A percentile compares a stretch with the other conserved stretches of the same genome.
These are phyloP conservation scores for Mechanitis messenoides DNA, from an alignment of 2,888 invertebrate species.

Conservation along the genomic window DNA sequence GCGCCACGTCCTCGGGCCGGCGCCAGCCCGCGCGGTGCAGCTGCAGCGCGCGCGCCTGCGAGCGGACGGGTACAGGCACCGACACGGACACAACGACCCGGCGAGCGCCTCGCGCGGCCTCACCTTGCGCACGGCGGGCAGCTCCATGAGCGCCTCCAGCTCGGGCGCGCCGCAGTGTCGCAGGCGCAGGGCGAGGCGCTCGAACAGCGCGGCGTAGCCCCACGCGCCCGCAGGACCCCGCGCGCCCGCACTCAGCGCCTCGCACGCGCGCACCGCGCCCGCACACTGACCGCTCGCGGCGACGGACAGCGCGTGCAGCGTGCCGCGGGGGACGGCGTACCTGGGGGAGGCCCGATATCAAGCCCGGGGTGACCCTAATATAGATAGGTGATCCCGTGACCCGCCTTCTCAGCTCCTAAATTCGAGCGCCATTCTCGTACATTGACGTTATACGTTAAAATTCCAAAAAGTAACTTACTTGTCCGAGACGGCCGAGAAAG, in stretches of 20 bases:
- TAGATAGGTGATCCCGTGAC: too few relatives aligned
- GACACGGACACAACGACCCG: too few relatives aligned
- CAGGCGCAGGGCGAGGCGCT: slow-evolving; percentile 83
- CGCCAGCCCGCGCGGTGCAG: slow-evolving; percentile 89
- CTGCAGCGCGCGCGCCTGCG: slow-evolving; percentile 88
- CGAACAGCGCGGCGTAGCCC: slow-evolving; percentile 86
- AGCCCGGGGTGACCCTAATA: too few relatives aligned
- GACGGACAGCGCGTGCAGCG: slow-evolving; percentile 84
- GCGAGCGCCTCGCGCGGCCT: neutral
- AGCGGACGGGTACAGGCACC: neutral
- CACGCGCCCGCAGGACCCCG: slow-evolving; percentile 78
- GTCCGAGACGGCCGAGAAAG: slow-evolving; percentile 81
- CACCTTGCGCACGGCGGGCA: slow-evolving; percentile 89
- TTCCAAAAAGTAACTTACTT: slow-evolving; percentile 55
- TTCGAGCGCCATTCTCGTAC: too few relatives aligned
- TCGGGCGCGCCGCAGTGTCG: slow-evolving; percentile 89
- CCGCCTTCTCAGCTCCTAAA: too few relatives aligned
- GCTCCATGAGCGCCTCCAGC: slow-evolving; percentile 87
- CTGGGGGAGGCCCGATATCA: too few relatives aligned
- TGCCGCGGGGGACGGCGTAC: slow-evolving; percentile 84
- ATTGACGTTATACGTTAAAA: too few relatives aligned
- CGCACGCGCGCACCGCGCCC: slow-evolving; percentile 87
- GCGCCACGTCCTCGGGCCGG: slow-evolving; percentile 85
- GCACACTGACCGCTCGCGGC: slow-evolving; percentile 82
- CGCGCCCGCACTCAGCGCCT: slow-evolving; percentile 75